Conservation (phyloP, 2,888 invertebrate genomes). For the Marronus borbonicus region DNA sequence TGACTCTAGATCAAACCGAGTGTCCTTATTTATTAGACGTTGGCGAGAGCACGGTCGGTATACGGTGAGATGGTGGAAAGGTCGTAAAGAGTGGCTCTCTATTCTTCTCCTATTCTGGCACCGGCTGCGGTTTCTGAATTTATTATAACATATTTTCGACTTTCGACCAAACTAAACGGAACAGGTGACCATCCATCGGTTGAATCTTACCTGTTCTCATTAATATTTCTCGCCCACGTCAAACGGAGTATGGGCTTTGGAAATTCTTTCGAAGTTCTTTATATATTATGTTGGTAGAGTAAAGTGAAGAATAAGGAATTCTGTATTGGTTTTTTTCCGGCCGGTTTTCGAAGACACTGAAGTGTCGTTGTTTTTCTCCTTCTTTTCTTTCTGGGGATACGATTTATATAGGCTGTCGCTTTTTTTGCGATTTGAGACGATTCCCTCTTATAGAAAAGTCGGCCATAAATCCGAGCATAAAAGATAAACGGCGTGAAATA, state of each 20-base stretch:
- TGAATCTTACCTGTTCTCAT: constrained; percentile 48
- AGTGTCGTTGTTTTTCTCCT: not conserved
- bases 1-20: constrained; percentile 61
- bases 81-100: constrained; percentile 8
- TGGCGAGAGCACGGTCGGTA: not conserved
- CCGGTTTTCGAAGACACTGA: not conserved
- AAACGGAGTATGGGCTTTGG: constrained; percentile 20
- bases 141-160: constrained; percentile 51
- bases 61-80: constrained; percentile 16
- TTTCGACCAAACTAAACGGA: constrained; percentile 8
- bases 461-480: not conserved
- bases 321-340: not conserved
- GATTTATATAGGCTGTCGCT: constrained; percentile 3
- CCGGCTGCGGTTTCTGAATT: constrained; percentile 50
- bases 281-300: too few relatives aligned
- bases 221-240: constrained; percentile 50
- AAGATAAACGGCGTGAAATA: not conserved
- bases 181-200: constrained; percentile 34
- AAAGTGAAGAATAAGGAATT: constrained; percentile 12
- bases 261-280: constrained; percentile 12
- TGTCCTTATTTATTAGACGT: constrained; percentile 56
- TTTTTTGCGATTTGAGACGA: constrained; percentile 18
- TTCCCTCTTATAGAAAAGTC: constrained; percentile 2
- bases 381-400: not conserved
- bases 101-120: constrained; percentile 25